Conservation (phyloP, 2,113 vertebrate genomes). For the Xenus cinereus region DNA sequence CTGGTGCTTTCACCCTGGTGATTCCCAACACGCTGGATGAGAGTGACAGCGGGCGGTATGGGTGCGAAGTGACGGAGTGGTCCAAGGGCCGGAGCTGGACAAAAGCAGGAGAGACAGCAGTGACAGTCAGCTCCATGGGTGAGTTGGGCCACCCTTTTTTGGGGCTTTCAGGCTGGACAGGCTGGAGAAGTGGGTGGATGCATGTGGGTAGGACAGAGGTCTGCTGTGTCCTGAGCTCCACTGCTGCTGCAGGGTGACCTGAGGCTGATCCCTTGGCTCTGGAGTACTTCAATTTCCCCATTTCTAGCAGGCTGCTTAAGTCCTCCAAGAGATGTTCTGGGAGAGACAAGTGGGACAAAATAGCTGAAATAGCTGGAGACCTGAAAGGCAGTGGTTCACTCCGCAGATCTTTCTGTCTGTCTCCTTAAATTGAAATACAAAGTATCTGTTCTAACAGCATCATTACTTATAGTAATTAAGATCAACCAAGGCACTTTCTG, state of each 20-base stretch:
- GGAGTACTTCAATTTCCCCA: not conserved
- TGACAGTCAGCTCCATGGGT: constrained; percentile 75
- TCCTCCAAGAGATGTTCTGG: not conserved
- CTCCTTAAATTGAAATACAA: not conserved
- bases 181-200: fast-evolving
- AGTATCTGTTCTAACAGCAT: not conserved
- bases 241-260: not conserved
- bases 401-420: not conserved
- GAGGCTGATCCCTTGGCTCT: not conserved
- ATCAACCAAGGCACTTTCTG: not conserved
- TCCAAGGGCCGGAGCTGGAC: not conserved
- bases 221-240: not conserved
- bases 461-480: not conserved
- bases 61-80: constrained; percentile 75
- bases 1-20: constrained; percentile 72
- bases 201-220: not conserved
- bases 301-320: not conserved
- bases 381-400: not conserved
- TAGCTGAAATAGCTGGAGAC: not conserved
- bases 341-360: not conserved
- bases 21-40: constrained; percentile 55
- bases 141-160: constrained; percentile 4
- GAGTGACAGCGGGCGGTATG: constrained; percentile 66
- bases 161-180: not conserved
- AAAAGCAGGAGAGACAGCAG: constrained; percentile 17